Base-by-base conservation (phyloP, 1,140 invertebrate genomes). In the Vollenhovia emeryi region DNA sequence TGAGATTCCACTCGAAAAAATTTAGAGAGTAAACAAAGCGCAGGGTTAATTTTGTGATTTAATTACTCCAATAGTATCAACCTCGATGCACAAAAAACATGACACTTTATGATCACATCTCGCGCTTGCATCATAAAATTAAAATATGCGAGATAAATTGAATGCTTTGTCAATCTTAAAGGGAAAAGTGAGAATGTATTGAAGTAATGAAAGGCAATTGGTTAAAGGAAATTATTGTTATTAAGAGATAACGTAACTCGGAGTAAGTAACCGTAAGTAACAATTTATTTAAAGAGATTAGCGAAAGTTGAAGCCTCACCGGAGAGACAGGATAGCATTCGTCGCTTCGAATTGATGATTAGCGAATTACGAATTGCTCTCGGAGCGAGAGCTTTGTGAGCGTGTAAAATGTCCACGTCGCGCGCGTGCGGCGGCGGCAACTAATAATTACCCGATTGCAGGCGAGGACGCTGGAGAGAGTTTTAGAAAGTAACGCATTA, bases 1-100 rank as follows among this genome's bases (percentile, higher is more conserved):
- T n/a, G n/a, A n/a, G n/a, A n/a, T n/a, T n/a, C n/a, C n/a, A n/a
- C n/a, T n/a, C n/a, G n/a, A n/a, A n/a, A n/a, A n/a, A n/a, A n/a
- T n/a, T n/a, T n/a, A n/a, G n/a, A n/a, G n/a, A n/a, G n/a, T 85
- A 64, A 86, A 69, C 78, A 83, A 62, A 76, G 5, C 8, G 18
- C 13, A 60, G 2, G 11, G 7, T 30, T 45, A 40, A 80, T 87
- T 82, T 82, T 50, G 85, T 60, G 59, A 80, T 60, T 92, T 89
- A 89, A 90, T 80, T 89, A n/a, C n/a, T n/a, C n/a, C n/a, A n/a
- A n/a, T n/a, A 68, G 82, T 86, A 85, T 79, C 83, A 89, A 90
- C 90, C 83, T 89, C 55, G 87, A 88, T n/a, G 27, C 40, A 48
- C 57, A 33, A 30, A 21, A 8, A 55, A 80, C 66, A n/a, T 50